Conservation (phyloP, 2,113 vertebrate genomes). For the Gallinago undulata region DNA sequence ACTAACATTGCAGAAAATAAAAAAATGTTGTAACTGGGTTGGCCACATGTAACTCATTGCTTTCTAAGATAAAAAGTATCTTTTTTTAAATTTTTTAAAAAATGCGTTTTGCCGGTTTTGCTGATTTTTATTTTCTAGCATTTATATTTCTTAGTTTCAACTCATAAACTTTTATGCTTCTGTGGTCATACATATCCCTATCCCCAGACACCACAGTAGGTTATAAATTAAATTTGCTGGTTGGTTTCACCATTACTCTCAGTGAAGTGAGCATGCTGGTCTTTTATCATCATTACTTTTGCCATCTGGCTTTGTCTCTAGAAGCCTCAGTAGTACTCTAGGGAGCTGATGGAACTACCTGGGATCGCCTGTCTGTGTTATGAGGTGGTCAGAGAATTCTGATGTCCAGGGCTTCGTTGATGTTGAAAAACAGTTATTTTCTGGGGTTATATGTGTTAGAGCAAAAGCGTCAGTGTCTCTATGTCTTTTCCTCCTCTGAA, state of each 20-base stretch:
- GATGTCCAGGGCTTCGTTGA: background rate
- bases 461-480: background rate
- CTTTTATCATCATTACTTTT: background rate
- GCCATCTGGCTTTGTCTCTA: background rate
- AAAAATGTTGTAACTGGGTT: background rate
- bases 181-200: background rate
- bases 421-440: background rate
- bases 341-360: background rate
- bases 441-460: background rate
- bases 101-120: background rate
- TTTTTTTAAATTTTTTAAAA: background rate
- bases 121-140: background rate
- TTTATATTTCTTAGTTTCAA: slow-evolving; percentile 17
- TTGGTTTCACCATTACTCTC: slow-evolving; percentile 5
- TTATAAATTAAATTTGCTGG: slow-evolving; percentile 39
- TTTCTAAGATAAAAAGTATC: background rate
- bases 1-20: background rate
- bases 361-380: background rate
- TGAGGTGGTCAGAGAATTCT: background rate
- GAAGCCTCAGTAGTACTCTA: background rate
- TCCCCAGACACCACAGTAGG: background rate
- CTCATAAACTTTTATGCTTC: background rate
- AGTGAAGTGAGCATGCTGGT: background rate
- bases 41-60: background rate
- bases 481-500: background rate